Conservation (phyloP, 2,113 vertebrate species). For the Trematomus loennbergii region DNA sequence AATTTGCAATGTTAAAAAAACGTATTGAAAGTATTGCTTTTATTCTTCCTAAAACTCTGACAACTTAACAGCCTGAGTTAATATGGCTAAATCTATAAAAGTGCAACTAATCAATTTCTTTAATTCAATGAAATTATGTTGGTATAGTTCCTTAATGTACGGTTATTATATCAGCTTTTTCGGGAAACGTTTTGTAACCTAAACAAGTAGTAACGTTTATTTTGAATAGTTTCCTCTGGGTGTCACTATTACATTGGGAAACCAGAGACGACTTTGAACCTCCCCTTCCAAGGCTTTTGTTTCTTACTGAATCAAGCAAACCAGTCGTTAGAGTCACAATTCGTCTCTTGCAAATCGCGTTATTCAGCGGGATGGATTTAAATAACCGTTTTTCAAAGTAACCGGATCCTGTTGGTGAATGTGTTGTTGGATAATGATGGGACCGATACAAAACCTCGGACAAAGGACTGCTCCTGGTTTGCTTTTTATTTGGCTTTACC, state of each 20-base stretch:
- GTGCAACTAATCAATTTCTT: too few relatives aligned
- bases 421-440: slow-evolving; percentile 31
- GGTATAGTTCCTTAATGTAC: too few relatives aligned
- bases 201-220: too few relatives aligned
- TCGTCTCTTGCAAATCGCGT: background rate
- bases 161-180: too few relatives aligned
- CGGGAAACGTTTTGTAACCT: too few relatives aligned
- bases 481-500: slow-evolving; percentile 32
- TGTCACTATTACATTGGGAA: slow-evolving; percentile 5
- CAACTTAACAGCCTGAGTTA: too few relatives aligned
- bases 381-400: fast-evolving
- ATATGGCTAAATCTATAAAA: too few relatives aligned
- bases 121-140: too few relatives aligned
- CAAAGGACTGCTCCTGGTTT: slow-evolving; percentile 24
- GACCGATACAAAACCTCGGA: slow-evolving; percentile 6
- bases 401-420: background rate
- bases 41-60: too few relatives aligned
- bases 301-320: background rate
- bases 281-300: slow-evolving; percentile 13
- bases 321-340: background rate
- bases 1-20: too few relatives aligned
- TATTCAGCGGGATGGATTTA: background rate
- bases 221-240: background rate
- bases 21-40: too few relatives aligned
- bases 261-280: background rate